Percentiles rank a stretch among this genome's conserved stretches.
These are phyloP conservation scores for Microctenopoma lineatum DNA, from an alignment of 2,797 vertebrate genomes.

Conservation along the genomic window DNA sequence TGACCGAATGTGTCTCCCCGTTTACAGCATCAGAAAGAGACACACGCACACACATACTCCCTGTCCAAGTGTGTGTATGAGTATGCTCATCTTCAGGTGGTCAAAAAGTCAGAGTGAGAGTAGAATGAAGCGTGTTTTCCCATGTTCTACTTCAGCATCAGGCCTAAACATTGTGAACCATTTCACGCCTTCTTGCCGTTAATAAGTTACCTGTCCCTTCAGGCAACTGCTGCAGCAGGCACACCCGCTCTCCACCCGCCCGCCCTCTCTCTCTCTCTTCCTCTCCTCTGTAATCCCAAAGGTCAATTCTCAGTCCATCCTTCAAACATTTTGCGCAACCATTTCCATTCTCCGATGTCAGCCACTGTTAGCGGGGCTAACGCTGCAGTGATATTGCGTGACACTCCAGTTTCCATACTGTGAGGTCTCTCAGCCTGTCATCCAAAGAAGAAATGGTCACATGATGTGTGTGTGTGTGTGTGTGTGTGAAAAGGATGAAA, in stretches of 20 bases:
- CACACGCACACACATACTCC: conserved; percentile 6
- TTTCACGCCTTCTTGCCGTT: conserved; percentile 54
- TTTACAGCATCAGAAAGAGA: conserved; percentile 39
- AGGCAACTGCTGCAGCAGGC: conserved; percentile 34
- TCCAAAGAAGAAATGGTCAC: conserved; percentile 66
- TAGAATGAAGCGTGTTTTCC: not conserved
- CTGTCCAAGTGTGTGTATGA: conserved; percentile 34
- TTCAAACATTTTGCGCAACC: conserved; percentile 38
- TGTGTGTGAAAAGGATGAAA: conserved; percentile 54
- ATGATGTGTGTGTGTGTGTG: conserved; percentile 49
- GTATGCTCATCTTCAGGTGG: conserved; percentile 35
- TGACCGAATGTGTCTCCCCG: conserved; percentile 40
- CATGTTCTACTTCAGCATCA: conserved; percentile 19
- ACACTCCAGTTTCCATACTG: conserved; percentile 47
- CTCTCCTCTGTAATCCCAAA: conserved; percentile 61
- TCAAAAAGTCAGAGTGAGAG: conserved; percentile 25
- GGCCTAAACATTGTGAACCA: conserved; percentile 23
- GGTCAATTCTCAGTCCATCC: conserved; percentile 57
- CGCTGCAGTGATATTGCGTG: conserved; percentile 20
- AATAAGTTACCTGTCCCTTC: conserved; percentile 77
- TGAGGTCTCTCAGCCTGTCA: conserved; percentile 53
- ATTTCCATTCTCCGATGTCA: conserved; percentile 19
- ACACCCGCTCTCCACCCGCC: conserved; percentile 30
- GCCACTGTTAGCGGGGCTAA: conserved; percentile 13
- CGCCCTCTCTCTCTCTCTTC: conserved; percentile 20